Evolutionary conservation across 1,140 invertebrate species (phyloP).

Genomic region (Schlechtendalia chinensis): DNA sequence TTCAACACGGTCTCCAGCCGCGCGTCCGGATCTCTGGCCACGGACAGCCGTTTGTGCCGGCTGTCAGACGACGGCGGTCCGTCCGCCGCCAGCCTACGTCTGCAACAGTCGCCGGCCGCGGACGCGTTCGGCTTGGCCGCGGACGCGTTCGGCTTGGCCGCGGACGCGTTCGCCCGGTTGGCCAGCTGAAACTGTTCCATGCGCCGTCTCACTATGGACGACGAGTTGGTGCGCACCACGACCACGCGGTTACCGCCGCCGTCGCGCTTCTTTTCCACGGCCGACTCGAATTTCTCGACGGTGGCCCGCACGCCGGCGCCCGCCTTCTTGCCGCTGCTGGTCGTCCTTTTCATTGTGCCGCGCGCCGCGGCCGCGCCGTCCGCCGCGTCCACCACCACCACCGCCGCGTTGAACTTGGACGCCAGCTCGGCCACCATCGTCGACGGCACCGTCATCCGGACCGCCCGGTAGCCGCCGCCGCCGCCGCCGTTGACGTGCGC

Average conservation of each 20-base stretch:
- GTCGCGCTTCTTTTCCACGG: slow-evolving; percentile 4
- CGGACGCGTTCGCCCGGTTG: too few relatives aligned
- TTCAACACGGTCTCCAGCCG: slow-evolving; percentile 31
- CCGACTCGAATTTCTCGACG: slow-evolving; percentile 33
- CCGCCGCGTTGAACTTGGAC: slow-evolving; percentile 52
- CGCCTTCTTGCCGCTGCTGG: background rate
- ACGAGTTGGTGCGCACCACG: slow-evolving; percentile 29
- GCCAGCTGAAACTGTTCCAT: slow-evolving; percentile 51
- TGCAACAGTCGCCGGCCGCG: background rate
- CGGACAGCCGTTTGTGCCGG: slow-evolving; percentile 24
- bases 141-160: background rate
- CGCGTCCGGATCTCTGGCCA: slow-evolving; percentile 31
- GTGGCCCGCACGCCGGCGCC: slow-evolving; percentile 32
- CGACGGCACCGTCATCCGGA: slow-evolving; percentile 50
- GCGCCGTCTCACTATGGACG: slow-evolving; percentile 42
- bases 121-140: background rate
- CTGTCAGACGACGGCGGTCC: too few relatives aligned
- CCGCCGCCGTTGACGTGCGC: background rate
- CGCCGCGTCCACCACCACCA: slow-evolving; percentile 51
- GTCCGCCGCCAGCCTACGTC: background rate
- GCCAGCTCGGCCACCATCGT: slow-evolving; percentile 51
- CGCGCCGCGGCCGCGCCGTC: slow-evolving; percentile 12
- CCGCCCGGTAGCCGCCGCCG: slow-evolving; percentile 29
- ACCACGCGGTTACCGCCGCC: background rate
- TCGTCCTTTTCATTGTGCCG: slow-evolving; percentile 19